Evolutionary conservation across 1,140 invertebrate species (phyloP).

Genomic region (Metaphire vulgaris): DNA sequence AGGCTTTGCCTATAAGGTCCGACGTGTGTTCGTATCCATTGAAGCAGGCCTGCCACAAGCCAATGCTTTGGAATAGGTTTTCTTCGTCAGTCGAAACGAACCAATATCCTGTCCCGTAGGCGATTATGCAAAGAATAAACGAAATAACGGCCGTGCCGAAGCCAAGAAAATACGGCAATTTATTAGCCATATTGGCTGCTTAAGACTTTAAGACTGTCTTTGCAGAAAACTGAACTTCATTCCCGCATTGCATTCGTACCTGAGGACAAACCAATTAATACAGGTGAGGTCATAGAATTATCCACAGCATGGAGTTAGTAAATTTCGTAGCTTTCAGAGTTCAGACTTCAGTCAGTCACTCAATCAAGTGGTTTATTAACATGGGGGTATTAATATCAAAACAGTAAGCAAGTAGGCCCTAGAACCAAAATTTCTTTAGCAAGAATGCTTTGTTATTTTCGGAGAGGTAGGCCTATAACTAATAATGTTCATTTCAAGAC

Average conservation of each 20-base stretch:
- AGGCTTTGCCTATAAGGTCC: conserved; percentile 83
- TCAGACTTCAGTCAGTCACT: no score
- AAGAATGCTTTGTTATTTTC: no score
- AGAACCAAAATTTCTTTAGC: no score
- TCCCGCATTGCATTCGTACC: not conserved
- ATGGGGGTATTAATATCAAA: no score
- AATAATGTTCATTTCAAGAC: no score
- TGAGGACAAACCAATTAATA: not conserved
- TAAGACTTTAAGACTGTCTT: not conserved
- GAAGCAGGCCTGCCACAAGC: conserved; percentile 95
- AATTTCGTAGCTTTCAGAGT: no score
- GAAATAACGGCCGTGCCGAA: conserved; percentile 9
- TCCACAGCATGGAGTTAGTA: no score
- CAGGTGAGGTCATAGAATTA: no score
- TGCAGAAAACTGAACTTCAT: not conserved
- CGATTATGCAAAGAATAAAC: conserved; percentile 25
- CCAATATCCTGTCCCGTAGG: conserved; percentile 31
- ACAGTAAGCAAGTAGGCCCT: no score
- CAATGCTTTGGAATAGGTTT: conserved; percentile 84
- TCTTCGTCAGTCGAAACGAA: conserved; percentile 40
- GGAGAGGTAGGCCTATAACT: no score
- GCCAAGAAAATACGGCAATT: conserved; percentile 18
- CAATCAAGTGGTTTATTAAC: no score
- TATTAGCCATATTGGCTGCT: conserved; percentile 20
- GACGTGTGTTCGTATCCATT: conserved; percentile 81